Evolutionary conservation across 2,797 vertebrate genomes (phyloP).

Genomic region (Chaunax sp.): DNA sequence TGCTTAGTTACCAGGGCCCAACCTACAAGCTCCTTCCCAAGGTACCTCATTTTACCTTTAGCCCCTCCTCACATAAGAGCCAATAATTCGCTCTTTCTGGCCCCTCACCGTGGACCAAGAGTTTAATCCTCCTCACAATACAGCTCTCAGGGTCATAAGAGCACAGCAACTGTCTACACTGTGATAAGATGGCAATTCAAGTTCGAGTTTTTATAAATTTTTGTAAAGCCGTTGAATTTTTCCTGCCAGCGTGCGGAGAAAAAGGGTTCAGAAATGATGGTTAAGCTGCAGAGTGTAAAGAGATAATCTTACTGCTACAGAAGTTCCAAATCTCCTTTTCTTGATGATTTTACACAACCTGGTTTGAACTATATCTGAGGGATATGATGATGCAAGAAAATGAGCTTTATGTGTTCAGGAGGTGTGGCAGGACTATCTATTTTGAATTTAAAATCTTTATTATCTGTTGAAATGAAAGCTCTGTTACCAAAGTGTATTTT

Average conservation of each 20-base stretch:
- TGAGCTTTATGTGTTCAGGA: slow-evolving; percentile 14
- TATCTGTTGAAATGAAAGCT: background rate
- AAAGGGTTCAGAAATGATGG: slow-evolving; percentile 41
- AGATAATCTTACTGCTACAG: slow-evolving; percentile 47
- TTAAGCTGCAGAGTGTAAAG: slow-evolving; percentile 43
- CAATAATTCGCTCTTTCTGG: slow-evolving; percentile 21
- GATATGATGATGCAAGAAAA: slow-evolving; percentile 48
- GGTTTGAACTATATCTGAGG: slow-evolving; percentile 43
- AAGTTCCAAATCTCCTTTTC: slow-evolving; percentile 56
- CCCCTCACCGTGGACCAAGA: slow-evolving; percentile 22
- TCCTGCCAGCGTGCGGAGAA: slow-evolving; percentile 42
- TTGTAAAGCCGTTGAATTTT: slow-evolving; percentile 56
- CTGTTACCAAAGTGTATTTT: background rate
- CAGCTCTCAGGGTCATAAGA: slow-evolving; percentile 35
- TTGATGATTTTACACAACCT: slow-evolving; percentile 47
- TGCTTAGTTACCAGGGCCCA: background rate
- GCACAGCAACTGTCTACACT: slow-evolving; percentile 26
- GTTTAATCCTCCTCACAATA: slow-evolving; percentile 36
- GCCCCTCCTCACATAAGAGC: slow-evolving; percentile 22
- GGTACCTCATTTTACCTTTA: slow-evolving; percentile 21
- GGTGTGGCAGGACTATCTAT: background rate
- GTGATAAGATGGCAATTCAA: slow-evolving; percentile 52
- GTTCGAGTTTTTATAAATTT: slow-evolving; percentile 37
- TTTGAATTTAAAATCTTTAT: slow-evolving; percentile 21
- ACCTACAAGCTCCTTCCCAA: no score